Base-by-base conservation (phyloP, 2,888 invertebrate species). In the Philonicus albiceps region DNA sequence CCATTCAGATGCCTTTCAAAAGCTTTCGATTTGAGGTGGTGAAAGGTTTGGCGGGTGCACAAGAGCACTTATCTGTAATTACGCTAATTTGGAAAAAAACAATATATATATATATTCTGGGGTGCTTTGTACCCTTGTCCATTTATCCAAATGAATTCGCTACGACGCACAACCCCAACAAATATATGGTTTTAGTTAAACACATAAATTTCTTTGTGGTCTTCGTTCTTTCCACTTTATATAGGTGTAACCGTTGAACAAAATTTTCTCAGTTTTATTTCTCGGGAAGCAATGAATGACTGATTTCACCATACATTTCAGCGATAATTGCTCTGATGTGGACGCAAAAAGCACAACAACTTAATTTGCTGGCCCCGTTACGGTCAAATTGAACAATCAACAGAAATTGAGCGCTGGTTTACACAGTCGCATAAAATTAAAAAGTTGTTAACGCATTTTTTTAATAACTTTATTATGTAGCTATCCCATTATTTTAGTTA, bases 371-470 rank as follows among this genome's bases (percentile, higher is more conserved):
- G 30, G 27, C 78, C 30, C 5, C 78, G 78, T 49, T 78, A 78
- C 53, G 16, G 49, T 49, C 78, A 30, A 78, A 78, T 78, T 76
- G 76, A 76, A 40, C 40, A 37, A 40, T 22, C 19, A 76, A 27
- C 64, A 64, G 64, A 64, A 64, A 64, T 64, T 19, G 64, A 64
- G 22, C 64, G 64, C 64, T 64, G 19, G 64, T 64, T 64, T 64
- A 64, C 64, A 64, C 19, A n/a, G 64, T 64, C 64, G 11, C 64
- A 64, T 64, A 8, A 53, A 64, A 64, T 64, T 64, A 64, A 64
- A 64, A 81, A 64, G 55, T 81, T 81, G 64, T 81, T 81, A 81
- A 64, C 81, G 81, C 55, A 31, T 55, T 49, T 31, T n/a, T 31
- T 81, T 81, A 81, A 81, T 81, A 31, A 34, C 81, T 81, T 81